Conservation (phyloP, 2,113 vertebrate genomes). For the Eleginops maclovinus region DNA sequence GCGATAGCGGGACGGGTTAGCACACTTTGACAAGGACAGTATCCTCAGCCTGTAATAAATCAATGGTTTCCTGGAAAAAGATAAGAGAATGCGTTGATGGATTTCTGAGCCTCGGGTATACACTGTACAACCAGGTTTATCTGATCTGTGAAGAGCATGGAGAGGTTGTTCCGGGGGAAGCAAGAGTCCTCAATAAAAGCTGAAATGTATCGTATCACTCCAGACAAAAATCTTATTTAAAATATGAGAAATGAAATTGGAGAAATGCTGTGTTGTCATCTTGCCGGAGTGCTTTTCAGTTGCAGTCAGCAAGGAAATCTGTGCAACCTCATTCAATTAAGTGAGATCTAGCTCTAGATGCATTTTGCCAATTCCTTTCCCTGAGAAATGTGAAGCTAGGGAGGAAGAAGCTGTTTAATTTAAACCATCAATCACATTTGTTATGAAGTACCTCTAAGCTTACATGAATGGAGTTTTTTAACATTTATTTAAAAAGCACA, state of each 20-base stretch:
- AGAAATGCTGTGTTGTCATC: constrained; percentile 16
- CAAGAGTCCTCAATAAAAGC: constrained; percentile 22
- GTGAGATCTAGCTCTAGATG: neutral
- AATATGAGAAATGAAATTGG: constrained; percentile 17
- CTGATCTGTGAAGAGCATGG: neutral
- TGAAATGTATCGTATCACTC: neutral
- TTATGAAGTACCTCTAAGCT: neutral
- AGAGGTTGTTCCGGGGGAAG: constrained; percentile 13
- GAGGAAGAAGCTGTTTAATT: neutral
- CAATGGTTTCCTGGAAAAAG: constrained; percentile 31
- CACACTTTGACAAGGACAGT: constrained; percentile 43
- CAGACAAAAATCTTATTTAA: constrained; percentile 35
- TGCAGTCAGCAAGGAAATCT: constrained; percentile 9
- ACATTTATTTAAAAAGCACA: neutral
- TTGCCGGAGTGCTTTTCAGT: constrained; percentile 2
- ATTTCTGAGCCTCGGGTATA: constrained; percentile 32
- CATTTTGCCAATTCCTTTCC: neutral
- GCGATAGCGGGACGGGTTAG: constrained; percentile 40
- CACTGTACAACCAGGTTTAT: constrained; percentile 44
- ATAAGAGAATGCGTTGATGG: constrained; percentile 45
- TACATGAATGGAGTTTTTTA: neutral
- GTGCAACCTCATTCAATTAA: neutral
- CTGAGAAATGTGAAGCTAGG: neutral
- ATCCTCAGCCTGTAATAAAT: constrained; percentile 52
- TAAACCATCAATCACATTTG: neutral